Conservation (phyloP, 2,797 vertebrate species). For the Tragopan temminckii region DNA sequence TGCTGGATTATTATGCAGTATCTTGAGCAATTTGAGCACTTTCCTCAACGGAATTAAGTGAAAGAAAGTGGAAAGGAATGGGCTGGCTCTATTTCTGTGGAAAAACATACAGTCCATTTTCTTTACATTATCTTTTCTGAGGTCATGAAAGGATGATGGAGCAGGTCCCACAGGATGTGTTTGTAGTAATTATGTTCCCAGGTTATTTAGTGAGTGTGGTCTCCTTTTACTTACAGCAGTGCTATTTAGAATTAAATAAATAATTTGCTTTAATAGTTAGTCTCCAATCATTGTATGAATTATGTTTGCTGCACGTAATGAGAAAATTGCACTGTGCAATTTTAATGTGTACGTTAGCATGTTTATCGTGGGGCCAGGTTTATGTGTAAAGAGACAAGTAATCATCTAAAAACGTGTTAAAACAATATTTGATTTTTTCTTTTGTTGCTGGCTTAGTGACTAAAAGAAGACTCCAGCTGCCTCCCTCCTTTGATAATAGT, state of each 20-base stretch:
- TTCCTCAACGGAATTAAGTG: not conserved
- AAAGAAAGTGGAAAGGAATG: not conserved
- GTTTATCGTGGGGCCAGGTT: not conserved
- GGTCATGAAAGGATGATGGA: not conserved
- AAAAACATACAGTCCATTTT: conserved; percentile 23
- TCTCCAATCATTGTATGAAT: conserved; percentile 14
- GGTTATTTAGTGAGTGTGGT: not conserved
- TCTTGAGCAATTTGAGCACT: not conserved
- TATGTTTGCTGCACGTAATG: not conserved
- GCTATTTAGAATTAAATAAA: conserved; percentile 30
- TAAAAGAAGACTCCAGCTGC: not conserved
- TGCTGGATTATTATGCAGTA: not conserved
- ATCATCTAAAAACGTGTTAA: not conserved
- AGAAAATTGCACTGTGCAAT: conserved; percentile 23
- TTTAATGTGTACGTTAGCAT: not conserved
- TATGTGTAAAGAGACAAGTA: not conserved
- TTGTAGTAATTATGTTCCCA: not conserved
- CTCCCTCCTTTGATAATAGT: not conserved
- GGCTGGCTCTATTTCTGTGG: not conserved
- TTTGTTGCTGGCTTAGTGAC: not conserved
- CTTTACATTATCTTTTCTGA: not conserved
- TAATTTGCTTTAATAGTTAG: conserved; percentile 8
- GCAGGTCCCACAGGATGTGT: not conserved
- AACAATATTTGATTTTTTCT: not conserved
- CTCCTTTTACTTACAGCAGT: conserved; percentile 2